Evolutionary conservation across 2,888 invertebrate species (phyloP), one percentile per base, ranked within the genome.

Genomic region (Caradrina kadenii): DNA sequence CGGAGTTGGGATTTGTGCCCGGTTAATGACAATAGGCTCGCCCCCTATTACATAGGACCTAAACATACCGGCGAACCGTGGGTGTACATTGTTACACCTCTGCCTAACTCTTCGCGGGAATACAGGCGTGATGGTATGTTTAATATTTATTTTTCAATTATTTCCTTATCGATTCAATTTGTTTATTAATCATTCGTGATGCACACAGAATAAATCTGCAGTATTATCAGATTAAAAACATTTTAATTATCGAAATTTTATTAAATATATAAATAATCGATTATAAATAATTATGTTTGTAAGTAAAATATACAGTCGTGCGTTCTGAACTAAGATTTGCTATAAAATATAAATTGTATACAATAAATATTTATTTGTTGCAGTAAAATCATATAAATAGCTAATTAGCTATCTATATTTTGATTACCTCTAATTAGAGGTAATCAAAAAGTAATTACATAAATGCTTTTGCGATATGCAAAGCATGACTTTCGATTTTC

Each of bases 361-460:
- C 1, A 54, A 49, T 17, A 55, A 55, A 73, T 54, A 49, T 13
- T 54, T 48, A 54, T 60, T 50, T 17, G 21, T 45, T 22, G 48
- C 17, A 45, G 48, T 49, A 50, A 55, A 56, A 49, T 22, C 1
- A 42, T 59, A 45, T 31, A 26, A 2, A 11, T 10, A 39, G 45
- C 42, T 73, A 72, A 61, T n/a, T n/a, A n/a, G n/a, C n/a, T n/a
- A n/a, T n/a, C n/a, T n/a, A n/a, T n/a, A n/a, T n/a, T n/a, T n/a
- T n/a, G n/a, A n/a, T n/a, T n/a, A n/a, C n/a, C n/a, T n/a, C n/a
- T n/a, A n/a, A n/a, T 78, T 10, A 65, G 39, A 26, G 19, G 73
- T 66, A 62, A 79, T 79, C 48, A 62, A 79, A 66, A 62, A 49
- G 45, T 50, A 59, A 71, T 74, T 63, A n/a, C n/a, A n/a, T n/a